Evolutionary conservation across 2,113 vertebrate genomes (phyloP).

Genomic region (Hippocampus abdominalis): DNA sequence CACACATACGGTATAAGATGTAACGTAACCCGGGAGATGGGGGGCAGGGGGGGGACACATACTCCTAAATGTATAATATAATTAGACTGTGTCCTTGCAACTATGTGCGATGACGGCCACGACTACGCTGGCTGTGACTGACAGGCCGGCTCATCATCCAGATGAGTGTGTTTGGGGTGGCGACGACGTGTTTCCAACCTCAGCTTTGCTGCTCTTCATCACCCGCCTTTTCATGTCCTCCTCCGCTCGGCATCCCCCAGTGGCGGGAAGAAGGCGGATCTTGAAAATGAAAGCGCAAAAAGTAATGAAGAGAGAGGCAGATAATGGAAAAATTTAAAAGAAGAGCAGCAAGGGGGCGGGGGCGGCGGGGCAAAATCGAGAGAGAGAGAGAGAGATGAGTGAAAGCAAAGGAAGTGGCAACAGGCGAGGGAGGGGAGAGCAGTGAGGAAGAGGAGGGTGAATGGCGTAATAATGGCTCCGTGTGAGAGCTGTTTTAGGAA

Average conservation of each 20-base stretch:
- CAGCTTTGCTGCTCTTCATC: constrained; percentile 12
- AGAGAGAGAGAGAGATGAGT: constrained; percentile 15
- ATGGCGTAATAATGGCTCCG: constrained; percentile 70
- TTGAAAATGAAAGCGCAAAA: not conserved
- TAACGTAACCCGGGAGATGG: no score
- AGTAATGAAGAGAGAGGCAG: constrained; percentile 17
- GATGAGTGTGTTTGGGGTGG: constrained; percentile 22
- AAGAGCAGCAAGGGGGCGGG: constrained; percentile 1
- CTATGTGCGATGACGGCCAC: constrained; percentile 26
- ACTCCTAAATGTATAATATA: constrained; percentile 10
- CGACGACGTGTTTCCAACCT: constrained; percentile 21
- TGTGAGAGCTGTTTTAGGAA: constrained; percentile 66
- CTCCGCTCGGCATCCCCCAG: not conserved
- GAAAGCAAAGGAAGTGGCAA: not conserved
- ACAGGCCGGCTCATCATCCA: constrained; percentile 25
- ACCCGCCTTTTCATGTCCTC: not conserved
- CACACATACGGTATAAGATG: no score
- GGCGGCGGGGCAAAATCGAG: constrained; percentile 4
- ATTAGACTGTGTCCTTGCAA: constrained; percentile 31
- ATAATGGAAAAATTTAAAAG: constrained; percentile 22
- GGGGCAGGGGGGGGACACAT: not conserved
- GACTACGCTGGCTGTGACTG: constrained; percentile 34
- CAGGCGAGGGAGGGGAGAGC: constrained; percentile 18
- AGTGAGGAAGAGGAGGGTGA: constrained; percentile 44
- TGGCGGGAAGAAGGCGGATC: not conserved